A percentile compares a stretch with the other conserved stretches of the same genome.
These are phyloP conservation scores for Acronicta leporina DNA, from an alignment of 2,888 invertebrate species.

Conservation along the genomic window DNA sequence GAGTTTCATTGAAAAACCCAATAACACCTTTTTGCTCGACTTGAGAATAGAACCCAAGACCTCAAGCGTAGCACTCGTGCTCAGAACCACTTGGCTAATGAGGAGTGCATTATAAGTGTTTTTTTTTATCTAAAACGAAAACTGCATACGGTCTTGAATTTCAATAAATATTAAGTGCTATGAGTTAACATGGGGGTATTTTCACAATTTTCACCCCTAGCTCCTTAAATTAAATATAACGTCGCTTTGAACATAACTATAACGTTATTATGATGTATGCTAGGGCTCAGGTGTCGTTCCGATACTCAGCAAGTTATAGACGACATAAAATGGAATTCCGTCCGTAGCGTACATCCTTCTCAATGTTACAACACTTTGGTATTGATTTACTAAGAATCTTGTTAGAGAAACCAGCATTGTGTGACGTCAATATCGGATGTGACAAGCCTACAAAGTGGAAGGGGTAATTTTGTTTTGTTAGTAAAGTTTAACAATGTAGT, in stretches of 20 bases:
- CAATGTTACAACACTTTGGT: constrained; percentile 37
- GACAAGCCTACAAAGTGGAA: not conserved
- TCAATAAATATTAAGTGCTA: not conserved
- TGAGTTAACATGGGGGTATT: not conserved
- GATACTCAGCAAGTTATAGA: constrained; percentile 58
- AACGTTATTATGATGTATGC: constrained; percentile 55
- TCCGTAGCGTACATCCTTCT: constrained; percentile 35
- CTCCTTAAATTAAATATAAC: constrained; percentile 5
- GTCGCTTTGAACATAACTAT: constrained; percentile 36
- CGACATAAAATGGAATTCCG: constrained; percentile 58
- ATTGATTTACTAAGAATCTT: constrained; percentile 51
- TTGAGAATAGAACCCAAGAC: too few species aligned
- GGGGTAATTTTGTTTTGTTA: constrained; percentile 4
- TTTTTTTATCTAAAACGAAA: too few species aligned
- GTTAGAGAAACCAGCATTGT: constrained; percentile 19
- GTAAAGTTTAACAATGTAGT: not conserved
- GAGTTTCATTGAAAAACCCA: too few species aligned
- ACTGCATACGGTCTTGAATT: too few species aligned
- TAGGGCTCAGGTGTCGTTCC: constrained; percentile 50
- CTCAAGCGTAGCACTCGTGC: too few species aligned
- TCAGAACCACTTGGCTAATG: too few species aligned
- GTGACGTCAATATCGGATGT: constrained; percentile 1
- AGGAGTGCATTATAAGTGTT: too few species aligned
- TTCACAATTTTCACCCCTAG: not conserved
- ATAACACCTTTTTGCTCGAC: too few species aligned